These are phyloP conservation scores for Aspidiotus rigidus DNA, from an alignment of 2,888 invertebrate species.

Conservation along the genomic window DNA sequence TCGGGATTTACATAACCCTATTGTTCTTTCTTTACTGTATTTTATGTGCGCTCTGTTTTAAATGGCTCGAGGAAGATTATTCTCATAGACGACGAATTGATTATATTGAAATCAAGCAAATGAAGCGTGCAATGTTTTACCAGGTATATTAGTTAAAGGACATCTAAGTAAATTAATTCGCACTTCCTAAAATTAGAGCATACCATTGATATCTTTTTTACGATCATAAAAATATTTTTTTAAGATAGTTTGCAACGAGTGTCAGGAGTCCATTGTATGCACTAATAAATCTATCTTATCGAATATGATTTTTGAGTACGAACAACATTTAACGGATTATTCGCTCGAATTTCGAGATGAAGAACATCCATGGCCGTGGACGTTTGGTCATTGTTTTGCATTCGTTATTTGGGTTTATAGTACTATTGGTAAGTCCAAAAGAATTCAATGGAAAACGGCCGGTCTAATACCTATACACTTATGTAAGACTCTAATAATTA, in stretches of 20 bases:
- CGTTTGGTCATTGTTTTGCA: neutral
- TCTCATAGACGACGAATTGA: neutral
- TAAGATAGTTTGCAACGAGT: neutral
- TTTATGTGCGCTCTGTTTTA: neutral
- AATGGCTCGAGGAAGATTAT: neutral
- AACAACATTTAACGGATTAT: neutral
- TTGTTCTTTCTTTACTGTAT: slow-evolving; percentile 3
- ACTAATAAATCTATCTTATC: neutral
- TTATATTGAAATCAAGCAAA: neutral
- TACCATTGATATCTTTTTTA: neutral
- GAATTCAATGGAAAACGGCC: too few relatives aligned
- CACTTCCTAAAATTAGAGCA: too few relatives aligned
- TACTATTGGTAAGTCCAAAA: neutral
- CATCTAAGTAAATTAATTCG: too few relatives aligned
- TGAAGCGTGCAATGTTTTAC: too few relatives aligned
- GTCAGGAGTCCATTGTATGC: too few relatives aligned
- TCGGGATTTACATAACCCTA: neutral
- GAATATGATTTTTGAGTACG: neutral
- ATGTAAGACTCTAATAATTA: too few relatives aligned
- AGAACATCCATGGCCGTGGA: neutral
- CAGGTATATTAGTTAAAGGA: neutral
- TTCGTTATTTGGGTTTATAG: neutral
- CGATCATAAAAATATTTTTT: neutral
- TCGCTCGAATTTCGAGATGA: neutral
- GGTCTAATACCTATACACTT: too few relatives aligned